These are phyloP conservation scores for Peromyscus leucopus DNA, from an alignment of 2,113 vertebrate genomes.

Conservation along the genomic window DNA sequence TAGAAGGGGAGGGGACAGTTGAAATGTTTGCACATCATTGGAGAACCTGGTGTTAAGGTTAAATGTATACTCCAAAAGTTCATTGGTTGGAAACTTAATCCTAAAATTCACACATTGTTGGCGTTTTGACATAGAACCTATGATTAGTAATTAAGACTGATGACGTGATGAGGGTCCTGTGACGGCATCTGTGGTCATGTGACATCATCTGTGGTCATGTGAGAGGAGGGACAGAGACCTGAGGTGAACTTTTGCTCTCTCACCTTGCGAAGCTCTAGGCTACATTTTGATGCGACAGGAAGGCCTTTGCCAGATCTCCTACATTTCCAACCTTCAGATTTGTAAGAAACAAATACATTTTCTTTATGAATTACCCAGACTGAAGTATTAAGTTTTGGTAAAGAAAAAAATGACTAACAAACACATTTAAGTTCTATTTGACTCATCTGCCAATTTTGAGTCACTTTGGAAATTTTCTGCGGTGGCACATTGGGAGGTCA, in stretches of 20 bases:
- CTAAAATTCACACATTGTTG: not conserved
- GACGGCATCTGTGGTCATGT: not conserved
- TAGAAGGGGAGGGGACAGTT: not conserved
- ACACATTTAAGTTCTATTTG: slow-evolving; percentile 17
- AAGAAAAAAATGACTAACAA: not conserved
- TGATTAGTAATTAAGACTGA: not conserved
- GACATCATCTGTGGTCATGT: not conserved
- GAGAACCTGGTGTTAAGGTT: not conserved
- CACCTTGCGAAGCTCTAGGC: not conserved
- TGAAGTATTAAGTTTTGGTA: not conserved
- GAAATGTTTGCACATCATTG: not conserved
- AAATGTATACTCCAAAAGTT: not conserved
- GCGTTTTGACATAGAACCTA: not conserved
- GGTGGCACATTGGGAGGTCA: not conserved
- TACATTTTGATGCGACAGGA: not conserved
- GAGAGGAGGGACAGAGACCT: not conserved
- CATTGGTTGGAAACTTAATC: not conserved
- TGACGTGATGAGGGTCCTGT: not conserved
- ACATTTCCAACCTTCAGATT: not conserved
- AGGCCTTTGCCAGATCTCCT: not conserved
- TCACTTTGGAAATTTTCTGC: not conserved
- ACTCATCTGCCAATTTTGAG: not conserved
- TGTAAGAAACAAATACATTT: not conserved
- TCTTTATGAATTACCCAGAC: not conserved
- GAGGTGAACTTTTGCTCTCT: not conserved